phyloP scores from a whole-genome alignment of 2,888 invertebrate species.

The Charanyca ferruginea region DNA sequence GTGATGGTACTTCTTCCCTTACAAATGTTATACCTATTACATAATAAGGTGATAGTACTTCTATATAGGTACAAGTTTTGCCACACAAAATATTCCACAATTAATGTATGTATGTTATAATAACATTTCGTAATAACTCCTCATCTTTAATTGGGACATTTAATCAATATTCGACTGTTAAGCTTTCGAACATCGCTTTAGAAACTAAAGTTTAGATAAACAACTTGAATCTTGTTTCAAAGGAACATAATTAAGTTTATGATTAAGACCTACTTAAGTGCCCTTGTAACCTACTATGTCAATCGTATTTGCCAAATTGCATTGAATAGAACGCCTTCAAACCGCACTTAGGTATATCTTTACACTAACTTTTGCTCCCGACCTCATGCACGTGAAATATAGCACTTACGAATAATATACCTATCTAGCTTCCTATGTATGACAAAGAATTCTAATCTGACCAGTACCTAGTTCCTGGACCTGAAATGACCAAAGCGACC shows the following conservation, averaged over 20 bases:
- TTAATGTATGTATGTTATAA: not conserved
- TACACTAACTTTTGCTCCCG: too few species aligned
- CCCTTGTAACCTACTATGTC: slow-evolving; percentile 9
- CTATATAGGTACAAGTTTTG: not conserved
- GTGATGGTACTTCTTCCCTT: too few species aligned
- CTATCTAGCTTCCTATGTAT: too few species aligned
- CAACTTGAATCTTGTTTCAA: slow-evolving; percentile 40
- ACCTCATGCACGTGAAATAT: too few species aligned
- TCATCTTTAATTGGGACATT: slow-evolving; percentile 12
- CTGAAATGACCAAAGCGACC: not conserved
- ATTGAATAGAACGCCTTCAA: slow-evolving; percentile 18
- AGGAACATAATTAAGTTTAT: slow-evolving; percentile 35
- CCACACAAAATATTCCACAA: not conserved
- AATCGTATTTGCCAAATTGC: slow-evolving; percentile 29
- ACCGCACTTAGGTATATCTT: not conserved
- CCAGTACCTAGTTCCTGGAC: too few species aligned
- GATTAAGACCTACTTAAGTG: slow-evolving; percentile 38
- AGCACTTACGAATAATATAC: too few species aligned
- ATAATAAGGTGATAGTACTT: too few species aligned
- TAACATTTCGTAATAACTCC: slow-evolving; percentile 9
- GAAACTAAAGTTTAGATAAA: slow-evolving; percentile 43
- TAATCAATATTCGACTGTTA: slow-evolving; percentile 6
- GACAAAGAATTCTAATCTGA: too few species aligned
- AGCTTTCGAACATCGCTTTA: slow-evolving; percentile 6
- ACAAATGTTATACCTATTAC: not conserved